phyloP scores from a whole-genome alignment of 2,113 vertebrate genomes.

The Chloroceryle aenea region DNA sequence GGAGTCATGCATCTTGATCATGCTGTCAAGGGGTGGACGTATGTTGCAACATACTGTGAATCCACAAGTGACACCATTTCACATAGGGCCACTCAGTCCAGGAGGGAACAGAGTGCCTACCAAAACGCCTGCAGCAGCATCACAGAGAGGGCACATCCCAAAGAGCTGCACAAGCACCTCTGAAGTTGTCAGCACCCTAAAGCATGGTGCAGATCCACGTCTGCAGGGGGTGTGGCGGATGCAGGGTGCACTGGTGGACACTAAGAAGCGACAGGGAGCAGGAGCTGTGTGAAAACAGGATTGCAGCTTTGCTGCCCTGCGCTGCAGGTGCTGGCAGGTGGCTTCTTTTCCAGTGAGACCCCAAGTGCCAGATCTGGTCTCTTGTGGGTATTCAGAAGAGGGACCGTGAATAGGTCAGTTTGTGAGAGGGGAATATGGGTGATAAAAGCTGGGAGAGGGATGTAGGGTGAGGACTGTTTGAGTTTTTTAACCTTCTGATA shows the following conservation, averaged over 20 bases:
- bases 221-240: not conserved
- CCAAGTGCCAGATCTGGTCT: not conserved
- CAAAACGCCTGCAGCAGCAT: fast-evolving
- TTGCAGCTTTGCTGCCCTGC: not conserved
- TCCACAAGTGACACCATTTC: not conserved
- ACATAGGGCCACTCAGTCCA: not conserved
- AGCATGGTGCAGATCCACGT: not conserved
- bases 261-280: not conserved
- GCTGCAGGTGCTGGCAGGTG: not conserved
- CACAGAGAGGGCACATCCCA: not conserved
- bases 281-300: not conserved
- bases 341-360: not conserved
- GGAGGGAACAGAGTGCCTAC: not conserved
- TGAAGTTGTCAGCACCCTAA: not conserved
- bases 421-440: not conserved
- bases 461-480: not conserved
- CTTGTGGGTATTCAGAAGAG: not conserved
- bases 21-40: not conserved
- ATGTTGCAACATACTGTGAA: not conserved
- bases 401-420: fast-evolving
- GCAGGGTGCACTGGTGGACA: not conserved
- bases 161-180: not conserved
- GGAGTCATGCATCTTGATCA: not conserved
- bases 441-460: not conserved
- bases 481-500: not conserved